Conservation (phyloP, 2,888 invertebrate species). For the Stramonita haemastoma region DNA sequence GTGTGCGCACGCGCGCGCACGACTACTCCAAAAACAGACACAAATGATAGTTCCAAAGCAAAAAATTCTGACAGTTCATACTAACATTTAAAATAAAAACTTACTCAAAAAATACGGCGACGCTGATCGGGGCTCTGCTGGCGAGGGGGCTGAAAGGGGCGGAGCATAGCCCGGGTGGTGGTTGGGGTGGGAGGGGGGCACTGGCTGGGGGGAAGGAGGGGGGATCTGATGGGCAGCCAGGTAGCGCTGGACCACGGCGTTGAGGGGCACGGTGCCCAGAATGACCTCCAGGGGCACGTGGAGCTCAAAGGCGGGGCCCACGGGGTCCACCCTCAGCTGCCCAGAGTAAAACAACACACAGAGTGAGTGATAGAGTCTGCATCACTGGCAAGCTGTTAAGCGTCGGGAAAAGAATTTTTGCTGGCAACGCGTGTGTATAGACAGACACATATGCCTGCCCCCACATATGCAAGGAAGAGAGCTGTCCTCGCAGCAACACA, state of each 20-base stretch:
- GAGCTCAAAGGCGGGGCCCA: constrained; percentile 69
- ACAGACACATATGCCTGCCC: too few relatives aligned
- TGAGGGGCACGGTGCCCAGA: constrained; percentile 68
- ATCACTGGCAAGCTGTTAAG: too few relatives aligned
- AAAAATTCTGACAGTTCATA: too few relatives aligned
- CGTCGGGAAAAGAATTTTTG: too few relatives aligned
- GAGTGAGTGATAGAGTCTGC: too few relatives aligned
- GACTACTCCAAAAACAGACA: too few relatives aligned
- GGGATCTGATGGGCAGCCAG: constrained; percentile 42
- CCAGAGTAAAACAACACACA: neutral
- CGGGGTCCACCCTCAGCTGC: constrained; percentile 66
- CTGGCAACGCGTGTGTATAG: neutral
- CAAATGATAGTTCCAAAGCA: too few relatives aligned
- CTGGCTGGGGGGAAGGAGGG: constrained; percentile 28
- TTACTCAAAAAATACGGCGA: constrained; percentile 8
- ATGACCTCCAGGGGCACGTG: constrained; percentile 68
- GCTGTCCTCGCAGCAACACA: too few relatives aligned
- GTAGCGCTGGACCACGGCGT: constrained; percentile 48
- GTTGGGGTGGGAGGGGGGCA: neutral
- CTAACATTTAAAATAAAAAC: neutral
- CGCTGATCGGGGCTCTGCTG: constrained; percentile 13
- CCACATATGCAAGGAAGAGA: too few relatives aligned
- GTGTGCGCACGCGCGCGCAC: too few relatives aligned
- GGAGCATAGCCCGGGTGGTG: neutral
- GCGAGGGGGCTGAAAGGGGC: neutral